Conservation (phyloP, 2,797 vertebrate species). For the Premnoplex brunnescens region DNA sequence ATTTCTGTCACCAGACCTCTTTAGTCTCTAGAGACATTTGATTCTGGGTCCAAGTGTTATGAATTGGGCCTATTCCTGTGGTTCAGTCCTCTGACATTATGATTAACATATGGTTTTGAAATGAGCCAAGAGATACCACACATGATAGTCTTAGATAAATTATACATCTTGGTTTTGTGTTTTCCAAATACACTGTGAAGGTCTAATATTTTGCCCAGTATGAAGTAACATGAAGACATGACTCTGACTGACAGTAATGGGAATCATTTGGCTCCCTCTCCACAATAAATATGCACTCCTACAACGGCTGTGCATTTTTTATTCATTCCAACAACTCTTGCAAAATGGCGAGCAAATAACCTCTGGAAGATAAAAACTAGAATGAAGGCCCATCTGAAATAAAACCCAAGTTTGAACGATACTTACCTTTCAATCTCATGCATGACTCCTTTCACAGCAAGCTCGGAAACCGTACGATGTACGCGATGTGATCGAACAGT, state of each 20-base stretch:
- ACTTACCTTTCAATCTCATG: background rate
- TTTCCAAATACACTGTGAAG: background rate
- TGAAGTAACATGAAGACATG: background rate
- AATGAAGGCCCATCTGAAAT: background rate
- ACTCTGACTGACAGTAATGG: constrained; percentile 1
- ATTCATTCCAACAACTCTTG: background rate
- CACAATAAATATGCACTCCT: background rate
- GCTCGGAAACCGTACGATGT: constrained; percentile 81
- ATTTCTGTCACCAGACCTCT: background rate
- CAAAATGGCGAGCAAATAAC: background rate
- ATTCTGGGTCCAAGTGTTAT: background rate
- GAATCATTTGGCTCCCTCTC: background rate
- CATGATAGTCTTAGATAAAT: background rate
- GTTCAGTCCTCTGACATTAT: background rate
- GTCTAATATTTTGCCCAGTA: constrained; percentile 25
- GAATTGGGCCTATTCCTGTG: background rate
- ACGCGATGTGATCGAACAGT: constrained; percentile 82
- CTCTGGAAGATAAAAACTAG: background rate
- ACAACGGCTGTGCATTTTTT: background rate
- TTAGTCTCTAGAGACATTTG: background rate
- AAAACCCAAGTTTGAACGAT: background rate
- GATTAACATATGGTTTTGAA: background rate
- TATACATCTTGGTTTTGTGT: background rate
- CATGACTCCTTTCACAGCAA: constrained; percentile 70
- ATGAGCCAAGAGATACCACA: background rate